A percentile compares a stretch with the other conserved stretches of the same genome.
These are phyloP conservation scores for Bombus huntii DNA, from an alignment of 1,140 invertebrate genomes.

Conservation along the genomic window DNA sequence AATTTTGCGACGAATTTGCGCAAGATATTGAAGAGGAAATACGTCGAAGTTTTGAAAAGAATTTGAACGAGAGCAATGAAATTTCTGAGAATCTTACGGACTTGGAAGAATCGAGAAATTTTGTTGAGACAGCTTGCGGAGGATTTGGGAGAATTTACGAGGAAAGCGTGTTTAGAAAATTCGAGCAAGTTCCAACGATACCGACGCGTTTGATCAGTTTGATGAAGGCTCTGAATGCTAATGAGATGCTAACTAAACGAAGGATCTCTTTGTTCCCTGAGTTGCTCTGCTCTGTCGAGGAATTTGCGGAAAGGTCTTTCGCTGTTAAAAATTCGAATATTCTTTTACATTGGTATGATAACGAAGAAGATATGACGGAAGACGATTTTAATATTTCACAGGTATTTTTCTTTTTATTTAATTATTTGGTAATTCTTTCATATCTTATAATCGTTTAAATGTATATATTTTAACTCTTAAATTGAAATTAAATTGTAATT, in stretches of 20 bases:
- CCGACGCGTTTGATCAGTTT: constrained; percentile 71
- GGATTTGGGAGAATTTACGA: background rate
- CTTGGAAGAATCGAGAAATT: background rate
- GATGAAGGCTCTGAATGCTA: constrained; percentile 58
- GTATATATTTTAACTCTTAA: too few relatives aligned
- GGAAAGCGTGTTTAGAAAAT: background rate
- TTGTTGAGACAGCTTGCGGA: background rate
- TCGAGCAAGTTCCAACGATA: constrained; percentile 69
- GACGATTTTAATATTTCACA: background rate
- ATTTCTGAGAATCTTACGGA: constrained; percentile 21
- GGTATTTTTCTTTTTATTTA: background rate
- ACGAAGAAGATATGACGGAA: background rate
- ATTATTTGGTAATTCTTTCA: background rate
- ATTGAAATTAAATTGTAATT: too few relatives aligned
- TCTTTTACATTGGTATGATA: constrained; percentile 53
- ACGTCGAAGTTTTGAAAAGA: background rate
- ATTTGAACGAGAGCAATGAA: constrained; percentile 9
- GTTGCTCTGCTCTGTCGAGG: constrained; percentile 60
- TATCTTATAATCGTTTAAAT: background rate
- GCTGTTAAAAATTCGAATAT: constrained; percentile 59
- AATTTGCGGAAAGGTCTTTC: constrained; percentile 64
- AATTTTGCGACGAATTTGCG: constrained; percentile 48
- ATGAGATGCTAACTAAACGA: constrained; percentile 4
- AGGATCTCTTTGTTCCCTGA: constrained; percentile 55
- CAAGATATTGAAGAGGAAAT: background rate